Evolutionary conservation across 1,140 invertebrate genomes (phyloP).

Genomic region (Drosophila pectinifera): DNA sequence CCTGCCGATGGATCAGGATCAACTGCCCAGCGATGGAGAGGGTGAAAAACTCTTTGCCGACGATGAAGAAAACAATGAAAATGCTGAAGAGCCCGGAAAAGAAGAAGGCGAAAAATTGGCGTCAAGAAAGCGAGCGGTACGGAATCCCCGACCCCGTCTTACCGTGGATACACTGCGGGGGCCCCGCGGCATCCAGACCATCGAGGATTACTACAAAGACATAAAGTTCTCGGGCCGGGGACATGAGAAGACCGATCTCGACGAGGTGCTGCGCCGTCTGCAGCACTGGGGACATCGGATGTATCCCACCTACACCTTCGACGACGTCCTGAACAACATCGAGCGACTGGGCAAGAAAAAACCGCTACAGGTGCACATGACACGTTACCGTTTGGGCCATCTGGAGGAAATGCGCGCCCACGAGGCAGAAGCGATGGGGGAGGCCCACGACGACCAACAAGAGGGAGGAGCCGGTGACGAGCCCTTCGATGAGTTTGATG

Average conservation of each 20-base stretch:
- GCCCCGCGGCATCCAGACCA: constrained; percentile 91
- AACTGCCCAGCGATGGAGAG: constrained; percentile 71
- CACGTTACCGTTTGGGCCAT: constrained; percentile 88
- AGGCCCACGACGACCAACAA: constrained; percentile 68
- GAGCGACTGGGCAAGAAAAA: constrained; percentile 92
- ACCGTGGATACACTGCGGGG: constrained; percentile 90
- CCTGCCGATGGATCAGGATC: constrained; percentile 51
- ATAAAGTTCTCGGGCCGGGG: constrained; percentile 94
- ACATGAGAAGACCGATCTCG: constrained; percentile 93
- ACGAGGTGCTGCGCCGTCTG: constrained; percentile 91
- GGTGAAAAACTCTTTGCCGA: constrained; percentile 72
- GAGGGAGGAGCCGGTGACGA: constrained; percentile 76
- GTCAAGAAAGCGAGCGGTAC: constrained; percentile 86
- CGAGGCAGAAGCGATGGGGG: constrained; percentile 38
- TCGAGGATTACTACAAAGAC: constrained; percentile 92
- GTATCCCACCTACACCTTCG: constrained; percentile 94
- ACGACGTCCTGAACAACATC: constrained; percentile 92
- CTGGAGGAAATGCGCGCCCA: constrained; percentile 72
- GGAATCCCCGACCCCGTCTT: constrained; percentile 90
- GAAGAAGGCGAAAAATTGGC: constrained; percentile 69
- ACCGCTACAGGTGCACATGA: constrained; percentile 87
- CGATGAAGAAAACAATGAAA: constrained; percentile 51
- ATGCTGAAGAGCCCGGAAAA: constrained; percentile 29
- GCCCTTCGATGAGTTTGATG: constrained; percentile 86
- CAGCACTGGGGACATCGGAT: constrained; percentile 97